Percentiles rank a stretch among this genome's conserved stretches.
Evolutionary conservation across 2,888 invertebrate species (phyloP).

Genomic region (Cotesia congregata): DNA sequence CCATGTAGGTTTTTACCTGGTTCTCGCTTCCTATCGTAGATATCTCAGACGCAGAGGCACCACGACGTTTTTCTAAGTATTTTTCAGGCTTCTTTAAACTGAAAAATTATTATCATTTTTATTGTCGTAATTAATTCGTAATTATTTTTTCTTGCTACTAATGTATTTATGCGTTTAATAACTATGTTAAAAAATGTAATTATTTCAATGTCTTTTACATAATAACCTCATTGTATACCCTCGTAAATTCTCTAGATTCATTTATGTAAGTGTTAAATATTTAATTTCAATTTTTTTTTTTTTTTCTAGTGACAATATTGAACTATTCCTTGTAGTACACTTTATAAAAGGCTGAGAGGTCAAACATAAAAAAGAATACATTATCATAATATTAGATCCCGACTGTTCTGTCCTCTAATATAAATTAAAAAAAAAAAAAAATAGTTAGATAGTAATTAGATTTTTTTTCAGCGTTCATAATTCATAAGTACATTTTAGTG

Average conservation of each 20-base stretch:
- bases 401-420: neutral
- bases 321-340: neutral
- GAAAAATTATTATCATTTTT: slow-evolving; percentile 49
- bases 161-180: neutral
- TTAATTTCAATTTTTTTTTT: neutral
- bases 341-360: neutral
- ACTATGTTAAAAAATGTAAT: neutral
- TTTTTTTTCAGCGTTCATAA: neutral
- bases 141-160: neutral
- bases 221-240: neutral
- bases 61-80: slow-evolving; percentile 76
- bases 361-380: neutral
- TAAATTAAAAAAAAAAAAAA: neutral
- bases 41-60: slow-evolving; percentile 70
- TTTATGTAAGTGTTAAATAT: neutral
- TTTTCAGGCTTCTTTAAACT: slow-evolving; percentile 80
- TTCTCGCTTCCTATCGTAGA: slow-evolving; percentile 78
- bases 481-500: neutral
- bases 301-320: neutral
- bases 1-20: slow-evolving; percentile 97
- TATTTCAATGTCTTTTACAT: neutral
- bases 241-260: neutral
- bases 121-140: neutral
- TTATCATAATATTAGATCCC: neutral
- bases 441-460: neutral